phyloP scores from a whole-genome alignment of 1,140 invertebrate genomes.

The Drosophila ficusphila region DNA sequence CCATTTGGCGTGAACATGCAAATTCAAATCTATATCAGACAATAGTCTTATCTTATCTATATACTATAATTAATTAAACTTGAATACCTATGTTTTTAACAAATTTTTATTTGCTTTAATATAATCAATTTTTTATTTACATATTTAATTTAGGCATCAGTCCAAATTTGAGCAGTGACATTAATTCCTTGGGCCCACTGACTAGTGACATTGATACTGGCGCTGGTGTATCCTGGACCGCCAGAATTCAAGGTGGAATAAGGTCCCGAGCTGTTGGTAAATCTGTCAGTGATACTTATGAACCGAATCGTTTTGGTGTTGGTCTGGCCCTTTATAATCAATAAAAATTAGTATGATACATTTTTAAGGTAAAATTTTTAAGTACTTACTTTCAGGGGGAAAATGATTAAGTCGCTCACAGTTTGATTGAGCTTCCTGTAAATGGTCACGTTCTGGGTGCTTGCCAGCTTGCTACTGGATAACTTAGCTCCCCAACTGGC shows the following conservation, averaged over 20 bases:
- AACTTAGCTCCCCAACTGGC: conserved; percentile 40
- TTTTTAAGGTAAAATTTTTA: background rate
- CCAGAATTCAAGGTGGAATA: conserved; percentile 31
- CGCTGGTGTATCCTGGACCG: conserved; percentile 39
- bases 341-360: no score
- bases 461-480: conserved; percentile 21
- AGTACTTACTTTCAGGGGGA: conserved; percentile 31
- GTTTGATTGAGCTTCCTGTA: conserved; percentile 21
- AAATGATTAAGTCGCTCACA: conserved; percentile 2
- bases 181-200: conserved; percentile 37
- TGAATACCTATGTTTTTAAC: no score
- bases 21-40: no score
- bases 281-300: conserved; percentile 49
- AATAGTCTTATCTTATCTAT: no score
- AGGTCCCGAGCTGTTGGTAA: conserved; percentile 63
- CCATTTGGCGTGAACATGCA: no score
- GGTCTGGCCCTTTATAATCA: conserved; percentile 38
- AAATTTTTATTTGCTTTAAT: background rate
- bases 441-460: conserved; percentile 37
- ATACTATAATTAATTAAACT: no score
- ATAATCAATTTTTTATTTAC: background rate
- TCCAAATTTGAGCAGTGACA: conserved; percentile 18
- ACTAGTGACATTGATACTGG: conserved; percentile 44
- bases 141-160: conserved; percentile 5
- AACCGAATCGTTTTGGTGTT: conserved; percentile 53